Base-by-base conservation (phyloP, 2,797 vertebrate species). In the Podargus strigoides region DNA sequence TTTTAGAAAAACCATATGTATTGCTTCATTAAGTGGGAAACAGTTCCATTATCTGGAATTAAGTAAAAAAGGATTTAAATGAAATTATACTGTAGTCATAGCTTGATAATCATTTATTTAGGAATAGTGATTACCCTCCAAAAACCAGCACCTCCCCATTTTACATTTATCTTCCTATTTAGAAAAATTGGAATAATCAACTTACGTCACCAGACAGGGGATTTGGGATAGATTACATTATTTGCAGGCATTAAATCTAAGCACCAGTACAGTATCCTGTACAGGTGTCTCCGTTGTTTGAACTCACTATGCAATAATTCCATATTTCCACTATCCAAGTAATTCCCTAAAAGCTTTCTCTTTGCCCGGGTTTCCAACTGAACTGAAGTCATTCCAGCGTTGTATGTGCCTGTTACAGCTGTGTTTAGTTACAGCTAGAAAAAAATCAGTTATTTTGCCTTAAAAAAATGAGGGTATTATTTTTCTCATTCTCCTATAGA, bases 1-100 rank as follows among this genome's bases (percentile, higher is more conserved):
- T 95, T 94, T 95, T 79, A 95, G 94, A 85, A 92, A 93, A 95
- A 87, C 14, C 81, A 36, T 83, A 50, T 20, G 77, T 46, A 82
- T 73, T 90, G 90, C 91, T 84, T 87, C 93, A 67, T 84, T 79
- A 93, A 87, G 56, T 91, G 88, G 63, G 34, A 74, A 96, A 93
- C 47, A 77, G 53, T 88, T 94, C n/a, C 42, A 42, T 73, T 81
- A 73, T 60, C 58, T 70, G 69, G 67, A 94, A 76, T 78, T 68
- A 73, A 84, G 93, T 87, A 49, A 6, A 76, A 79, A 82, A 92
- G 34, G 75, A 91, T 64, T 97, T 88, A 89, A 94, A 88, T 37
- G 0, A 66, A 63, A 69, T 75, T 77, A 74, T 73, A 55, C 19
- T 67, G 18, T 8, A 89, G 39, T 37, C 34, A 73, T 9, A 44